Percentiles rank a stretch among this genome's conserved stretches.
Conservation (phyloP, 2,113 vertebrate species). For the Cyanoramphus novaezelandiae region DNA sequence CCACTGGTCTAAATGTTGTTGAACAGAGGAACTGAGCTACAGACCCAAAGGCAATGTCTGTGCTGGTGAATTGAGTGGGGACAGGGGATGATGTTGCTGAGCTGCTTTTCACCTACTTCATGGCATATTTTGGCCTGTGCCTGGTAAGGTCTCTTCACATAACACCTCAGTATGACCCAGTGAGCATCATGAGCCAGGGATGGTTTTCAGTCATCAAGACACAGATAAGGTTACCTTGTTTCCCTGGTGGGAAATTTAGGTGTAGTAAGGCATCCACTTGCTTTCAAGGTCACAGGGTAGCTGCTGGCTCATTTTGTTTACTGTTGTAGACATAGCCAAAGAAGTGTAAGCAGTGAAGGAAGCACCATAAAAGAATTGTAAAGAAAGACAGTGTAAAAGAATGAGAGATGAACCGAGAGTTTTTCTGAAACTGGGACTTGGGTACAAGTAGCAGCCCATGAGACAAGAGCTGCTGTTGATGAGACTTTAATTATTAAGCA, state of each 20-base stretch:
- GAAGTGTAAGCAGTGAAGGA: not conserved
- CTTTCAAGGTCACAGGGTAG: not conserved
- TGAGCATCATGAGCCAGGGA: fast-evolving
- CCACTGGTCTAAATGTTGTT: not conserved
- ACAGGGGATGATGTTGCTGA: not conserved
- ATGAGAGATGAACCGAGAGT: not conserved
- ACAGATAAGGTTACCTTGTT: not conserved
- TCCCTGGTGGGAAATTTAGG: not conserved
- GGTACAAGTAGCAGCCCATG: not conserved
- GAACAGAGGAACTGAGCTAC: not conserved
- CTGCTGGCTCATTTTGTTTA: not conserved
- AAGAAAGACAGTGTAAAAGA: not conserved
- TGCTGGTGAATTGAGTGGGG: not conserved
- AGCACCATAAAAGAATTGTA: not conserved
- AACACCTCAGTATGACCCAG: not conserved
- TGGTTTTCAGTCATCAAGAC: not conserved
- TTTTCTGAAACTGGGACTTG: not conserved
- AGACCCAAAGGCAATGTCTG: not conserved
- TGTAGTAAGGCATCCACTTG: not conserved
- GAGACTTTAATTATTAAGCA: not conserved
- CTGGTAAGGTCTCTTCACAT: not conserved
- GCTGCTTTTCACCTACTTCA: not conserved
- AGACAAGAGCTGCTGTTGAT: not conserved
- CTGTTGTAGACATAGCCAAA: not conserved
- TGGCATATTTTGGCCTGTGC: not conserved